Percentiles rank a stretch among this genome's conserved stretches.
Evolutionary conservation across 2,888 invertebrate species (phyloP).

Genomic region (Tenodera sinensis): DNA sequence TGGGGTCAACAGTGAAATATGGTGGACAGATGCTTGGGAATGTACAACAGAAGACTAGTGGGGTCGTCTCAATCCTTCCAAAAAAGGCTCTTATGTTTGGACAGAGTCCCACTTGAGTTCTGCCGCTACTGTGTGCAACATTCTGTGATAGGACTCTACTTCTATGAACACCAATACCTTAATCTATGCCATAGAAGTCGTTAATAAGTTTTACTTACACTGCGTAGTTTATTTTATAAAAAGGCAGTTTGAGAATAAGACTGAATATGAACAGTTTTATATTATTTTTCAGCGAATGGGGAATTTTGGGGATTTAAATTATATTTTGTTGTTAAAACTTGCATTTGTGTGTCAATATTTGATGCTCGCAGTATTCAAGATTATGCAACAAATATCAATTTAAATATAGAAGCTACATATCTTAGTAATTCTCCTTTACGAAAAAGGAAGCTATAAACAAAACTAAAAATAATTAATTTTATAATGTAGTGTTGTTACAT

Average conservation of each 20-base stretch:
- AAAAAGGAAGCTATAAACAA: no score
- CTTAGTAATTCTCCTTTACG: no score
- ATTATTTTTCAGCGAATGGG: not conserved
- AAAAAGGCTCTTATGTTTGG: conserved; percentile 22
- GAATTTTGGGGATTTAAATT: not conserved
- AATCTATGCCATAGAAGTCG: not conserved
- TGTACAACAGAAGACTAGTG: conserved; percentile 55
- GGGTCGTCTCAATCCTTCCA: conserved; percentile 38
- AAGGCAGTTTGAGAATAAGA: not conserved
- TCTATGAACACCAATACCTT: no score
- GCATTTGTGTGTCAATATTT: not conserved
- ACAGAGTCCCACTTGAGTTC: conserved; percentile 10
- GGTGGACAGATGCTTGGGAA: conserved; percentile 57
- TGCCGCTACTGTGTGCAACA: not conserved
- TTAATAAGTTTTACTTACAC: not conserved
- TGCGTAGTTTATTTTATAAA: not conserved
- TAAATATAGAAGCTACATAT: no score
- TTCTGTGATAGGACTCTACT: not conserved
- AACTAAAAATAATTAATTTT: no score
- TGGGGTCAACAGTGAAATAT: conserved; percentile 56
- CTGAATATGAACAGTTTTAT: not conserved
- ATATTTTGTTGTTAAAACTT: not conserved
- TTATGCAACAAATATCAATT: not conserved
- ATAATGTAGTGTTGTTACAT: no score
- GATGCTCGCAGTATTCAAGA: not conserved